Percentiles rank a stretch among this genome's conserved stretches.
phyloP scores from a whole-genome alignment of 2,888 invertebrate species.

The Encarsia formosa region DNA sequence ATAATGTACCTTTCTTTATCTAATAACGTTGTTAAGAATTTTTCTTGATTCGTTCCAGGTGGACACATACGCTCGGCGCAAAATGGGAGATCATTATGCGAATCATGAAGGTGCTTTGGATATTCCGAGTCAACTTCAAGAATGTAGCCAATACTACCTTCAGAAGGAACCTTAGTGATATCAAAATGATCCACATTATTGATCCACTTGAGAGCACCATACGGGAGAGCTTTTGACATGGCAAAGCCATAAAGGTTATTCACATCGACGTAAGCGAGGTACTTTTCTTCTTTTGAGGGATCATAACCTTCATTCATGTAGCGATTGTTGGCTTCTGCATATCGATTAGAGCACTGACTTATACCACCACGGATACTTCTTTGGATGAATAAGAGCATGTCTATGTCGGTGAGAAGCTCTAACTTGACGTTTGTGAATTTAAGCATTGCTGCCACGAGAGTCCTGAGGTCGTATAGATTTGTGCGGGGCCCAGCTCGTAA shows the following conservation, averaged over 20 bases:
- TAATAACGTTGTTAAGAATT: no score
- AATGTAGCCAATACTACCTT: neutral
- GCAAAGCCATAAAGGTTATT: slow-evolving; percentile 45
- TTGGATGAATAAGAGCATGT: neutral
- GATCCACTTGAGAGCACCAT: slow-evolving; percentile 35
- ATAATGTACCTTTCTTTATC: no score
- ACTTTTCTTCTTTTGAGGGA: slow-evolving; percentile 27
- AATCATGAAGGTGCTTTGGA: slow-evolving; percentile 8
- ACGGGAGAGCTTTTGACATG: slow-evolving; percentile 38
- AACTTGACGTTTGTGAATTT: slow-evolving; percentile 13
- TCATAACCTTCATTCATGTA: slow-evolving; percentile 16
- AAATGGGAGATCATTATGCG: slow-evolving; percentile 8
- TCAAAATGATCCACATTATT: neutral
- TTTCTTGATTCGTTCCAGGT: no score
- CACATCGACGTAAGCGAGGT: slow-evolving; percentile 40
- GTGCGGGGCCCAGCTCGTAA: slow-evolving; percentile 16
- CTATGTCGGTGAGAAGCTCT: slow-evolving; percentile 13
- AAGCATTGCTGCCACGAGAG: slow-evolving; percentile 24
- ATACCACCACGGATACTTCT: neutral
- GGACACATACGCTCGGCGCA: no score
- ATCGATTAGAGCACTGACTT: slow-evolving; percentile 15
- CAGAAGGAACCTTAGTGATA: slow-evolving; percentile 8
- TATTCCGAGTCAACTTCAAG: neutral
- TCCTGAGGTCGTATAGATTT: slow-evolving; percentile 24
- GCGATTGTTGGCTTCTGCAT: slow-evolving; percentile 12